phyloP scores from a whole-genome alignment of 2,888 invertebrate genomes.

The Furcula furcula region DNA sequence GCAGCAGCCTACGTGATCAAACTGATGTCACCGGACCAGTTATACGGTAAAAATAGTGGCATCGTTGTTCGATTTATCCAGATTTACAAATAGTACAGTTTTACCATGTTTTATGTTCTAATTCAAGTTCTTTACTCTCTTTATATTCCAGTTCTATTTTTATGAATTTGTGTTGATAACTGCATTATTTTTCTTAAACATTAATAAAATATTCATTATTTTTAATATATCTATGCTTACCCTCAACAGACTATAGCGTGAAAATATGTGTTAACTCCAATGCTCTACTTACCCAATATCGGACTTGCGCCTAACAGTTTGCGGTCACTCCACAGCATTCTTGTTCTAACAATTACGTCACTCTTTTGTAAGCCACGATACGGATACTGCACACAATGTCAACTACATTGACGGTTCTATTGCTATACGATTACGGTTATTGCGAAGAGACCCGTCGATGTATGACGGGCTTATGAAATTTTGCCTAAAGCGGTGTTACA shows the following conservation, averaged over 20 bases:
- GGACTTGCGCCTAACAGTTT: not conserved
- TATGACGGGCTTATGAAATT: not conserved
- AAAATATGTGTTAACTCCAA: not conserved
- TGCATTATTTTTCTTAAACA: too few relatives aligned
- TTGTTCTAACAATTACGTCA: conserved; percentile 3
- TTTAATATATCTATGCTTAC: not conserved
- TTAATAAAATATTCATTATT: too few relatives aligned
- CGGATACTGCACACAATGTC: not conserved
- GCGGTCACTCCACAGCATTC: conserved; percentile 2
- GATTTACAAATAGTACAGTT: too few relatives aligned
- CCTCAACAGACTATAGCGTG: not conserved
- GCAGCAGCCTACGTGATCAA: too few relatives aligned
- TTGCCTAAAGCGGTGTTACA: not conserved
- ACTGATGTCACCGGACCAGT: too few relatives aligned
- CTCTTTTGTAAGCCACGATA: not conserved
- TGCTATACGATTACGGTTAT: not conserved
- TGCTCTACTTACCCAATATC: conserved; percentile 2
- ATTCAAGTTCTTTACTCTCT: too few relatives aligned
- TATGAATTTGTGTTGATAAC: too few relatives aligned
- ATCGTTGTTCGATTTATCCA: too few relatives aligned
- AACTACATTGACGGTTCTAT: not conserved
- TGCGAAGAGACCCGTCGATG: not conserved
- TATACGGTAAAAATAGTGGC: too few relatives aligned
- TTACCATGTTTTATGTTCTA: too few relatives aligned
- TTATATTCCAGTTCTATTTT: too few relatives aligned